phyloP scores from a whole-genome alignment of 2,888 invertebrate genomes.

The Girardia tigrina region DNA sequence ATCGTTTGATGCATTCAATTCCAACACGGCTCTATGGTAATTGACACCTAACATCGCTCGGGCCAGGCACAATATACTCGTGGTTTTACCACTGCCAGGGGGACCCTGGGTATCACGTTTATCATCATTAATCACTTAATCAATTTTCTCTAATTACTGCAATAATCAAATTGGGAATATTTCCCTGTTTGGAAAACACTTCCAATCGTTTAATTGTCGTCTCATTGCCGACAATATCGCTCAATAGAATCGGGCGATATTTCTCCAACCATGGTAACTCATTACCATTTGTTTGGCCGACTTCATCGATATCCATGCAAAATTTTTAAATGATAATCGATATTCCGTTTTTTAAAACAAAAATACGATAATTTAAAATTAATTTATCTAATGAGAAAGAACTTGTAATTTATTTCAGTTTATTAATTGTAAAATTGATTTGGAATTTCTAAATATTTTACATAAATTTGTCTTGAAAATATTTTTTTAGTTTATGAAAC shows the following conservation, averaged over 20 bases:
- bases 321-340: too few species aligned
- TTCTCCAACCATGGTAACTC: constrained; percentile 70
- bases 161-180: constrained; percentile 86
- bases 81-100: constrained; percentile 75
- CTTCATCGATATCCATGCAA: too few species aligned
- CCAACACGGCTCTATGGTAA: constrained; percentile 76
- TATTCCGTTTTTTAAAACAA: too few species aligned
- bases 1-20: constrained; percentile 94
- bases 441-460: too few species aligned
- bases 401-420: too few species aligned
- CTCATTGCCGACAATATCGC: constrained; percentile 86
- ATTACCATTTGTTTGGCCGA: too few species aligned
- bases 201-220: constrained; percentile 73
- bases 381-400: too few species aligned
- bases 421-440: too few species aligned
- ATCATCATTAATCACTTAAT: constrained; percentile 26
- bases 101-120: constrained; percentile 59
- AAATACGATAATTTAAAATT: too few species aligned
- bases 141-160: constrained; percentile 59
- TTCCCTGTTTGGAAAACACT: constrained; percentile 65
- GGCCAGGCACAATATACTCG: constrained; percentile 85
- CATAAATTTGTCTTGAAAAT: too few species aligned
- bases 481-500: too few species aligned
- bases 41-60: constrained; percentile 66
- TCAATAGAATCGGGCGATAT: constrained; percentile 73